Conservation (phyloP, 2,888 invertebrate species). For the Sepiola atlantica region DNA sequence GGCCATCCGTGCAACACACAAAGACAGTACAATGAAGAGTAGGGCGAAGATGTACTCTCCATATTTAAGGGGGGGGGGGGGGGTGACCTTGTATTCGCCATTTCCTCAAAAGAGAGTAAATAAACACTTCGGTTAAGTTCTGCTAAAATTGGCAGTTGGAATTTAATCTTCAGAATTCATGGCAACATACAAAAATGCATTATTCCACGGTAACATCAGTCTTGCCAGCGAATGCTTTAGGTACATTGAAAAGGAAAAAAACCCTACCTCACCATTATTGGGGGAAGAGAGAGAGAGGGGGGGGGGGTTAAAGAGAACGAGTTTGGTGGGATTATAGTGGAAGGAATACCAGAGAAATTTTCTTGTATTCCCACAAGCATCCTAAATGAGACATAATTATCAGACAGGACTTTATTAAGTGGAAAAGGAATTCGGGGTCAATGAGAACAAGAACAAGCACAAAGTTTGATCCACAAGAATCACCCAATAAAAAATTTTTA, state of each 20-base stretch:
- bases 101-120: conserved; percentile 36
- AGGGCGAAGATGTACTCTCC: not conserved
- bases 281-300: too few relatives aligned
- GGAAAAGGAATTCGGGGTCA: not conserved
- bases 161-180: conserved; percentile 47
- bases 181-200: conserved; percentile 46
- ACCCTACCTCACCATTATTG: not conserved
- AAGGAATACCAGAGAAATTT: not conserved
- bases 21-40: not conserved
- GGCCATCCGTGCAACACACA: conserved; percentile 36
- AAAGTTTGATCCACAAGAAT: conserved; percentile 41
- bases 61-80: too few relatives aligned
- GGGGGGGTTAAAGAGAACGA: not conserved
- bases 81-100: too few relatives aligned
- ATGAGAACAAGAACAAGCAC: conserved; percentile 44
- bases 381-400: conserved; percentile 36
- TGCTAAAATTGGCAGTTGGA: conserved; percentile 46
- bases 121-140: conserved; percentile 46
- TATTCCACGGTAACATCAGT: conserved; percentile 46
- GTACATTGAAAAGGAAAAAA: conserved; percentile 37
- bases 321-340: not conserved
- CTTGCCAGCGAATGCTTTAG: conserved; percentile 45
- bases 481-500: not conserved
- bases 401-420: conserved; percentile 35
- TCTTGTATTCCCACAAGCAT: conserved; percentile 39